Evolutionary conservation across 2,797 vertebrate species (phyloP).

Genomic region (Sebastes wilsoni): DNA sequence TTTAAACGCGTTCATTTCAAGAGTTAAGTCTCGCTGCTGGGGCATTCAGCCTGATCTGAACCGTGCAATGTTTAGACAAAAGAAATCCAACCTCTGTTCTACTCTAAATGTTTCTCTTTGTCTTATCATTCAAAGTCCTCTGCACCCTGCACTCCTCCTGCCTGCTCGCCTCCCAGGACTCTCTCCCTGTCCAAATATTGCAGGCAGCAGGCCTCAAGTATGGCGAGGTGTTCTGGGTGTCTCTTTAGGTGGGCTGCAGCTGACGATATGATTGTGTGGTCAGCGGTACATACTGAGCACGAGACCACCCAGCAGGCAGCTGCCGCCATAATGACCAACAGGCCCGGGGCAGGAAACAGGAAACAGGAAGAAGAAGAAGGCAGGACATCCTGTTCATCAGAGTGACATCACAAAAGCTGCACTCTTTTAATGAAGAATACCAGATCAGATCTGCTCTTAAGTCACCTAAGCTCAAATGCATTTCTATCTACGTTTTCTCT

Average conservation of each 20-base stretch:
- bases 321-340: slow-evolving; percentile 72
- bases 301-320: slow-evolving; percentile 82
- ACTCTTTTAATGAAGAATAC: slow-evolving; percentile 28
- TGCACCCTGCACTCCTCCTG: slow-evolving; percentile 50
- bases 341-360: slow-evolving; percentile 75
- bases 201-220: slow-evolving; percentile 78
- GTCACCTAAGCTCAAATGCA: slow-evolving; percentile 39
- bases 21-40: slow-evolving; percentile 3
- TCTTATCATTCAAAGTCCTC: slow-evolving; percentile 71
- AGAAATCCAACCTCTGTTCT: slow-evolving; percentile 49
- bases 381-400: slow-evolving; percentile 78
- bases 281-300: slow-evolving; percentile 59
- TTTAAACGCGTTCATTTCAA: slow-evolving; percentile 24
- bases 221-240: slow-evolving; percentile 74
- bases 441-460: slow-evolving; percentile 15
- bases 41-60: slow-evolving; percentile 27
- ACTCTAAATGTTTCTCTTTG: slow-evolving; percentile 73
- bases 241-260: slow-evolving; percentile 77
- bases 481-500: slow-evolving; percentile 34
- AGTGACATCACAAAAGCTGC: slow-evolving; percentile 64
- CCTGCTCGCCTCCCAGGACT: slow-evolving; percentile 43
- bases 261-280: slow-evolving; percentile 78
- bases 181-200: slow-evolving; percentile 76
- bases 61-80: slow-evolving; percentile 61
- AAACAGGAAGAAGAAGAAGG: slow-evolving; percentile 81